Evolutionary conservation across 30 jellyfish, hydroid and myxozoan species (phyloP), one percentile per base, ranked within the genome.

Genomic region (Catostylus mosaicus): DNA sequence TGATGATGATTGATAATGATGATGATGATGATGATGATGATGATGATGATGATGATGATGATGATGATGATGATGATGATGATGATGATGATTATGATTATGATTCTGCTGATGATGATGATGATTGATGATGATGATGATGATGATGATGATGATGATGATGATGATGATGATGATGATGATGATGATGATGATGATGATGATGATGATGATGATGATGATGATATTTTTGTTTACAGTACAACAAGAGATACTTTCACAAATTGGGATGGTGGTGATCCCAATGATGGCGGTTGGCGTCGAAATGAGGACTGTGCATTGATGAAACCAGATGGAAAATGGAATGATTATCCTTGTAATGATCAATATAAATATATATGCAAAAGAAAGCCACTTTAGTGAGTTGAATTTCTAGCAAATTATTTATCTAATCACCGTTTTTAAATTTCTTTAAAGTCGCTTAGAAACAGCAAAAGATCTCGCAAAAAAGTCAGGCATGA

Each of bases 241-340:
- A 68, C 97, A 19, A 86, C 98, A 5, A 67, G 75, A 7, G 77
- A 88, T 7, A 50, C 96, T 12, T 93, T 86, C 70, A 72, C 78
- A 11, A 93, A 93, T 65, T 93, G 98, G 98, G 98, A 93, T 78
- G 93, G 90, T 27, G 98, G 97, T 24, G 98, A 93, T 38, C 98
- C 98, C 2, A 93, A 93, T 84, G 94, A 93, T 45, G 98, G 98
- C 24, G 98, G 98, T 11, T 78, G 89, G 76, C 82, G 89, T 16
- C 94, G 78, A 12, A 93, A 93, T 57, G 98, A 93, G 77, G 98
- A 93, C 65, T 93, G 98, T 60, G 97, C 98, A 1, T 82, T 93
- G 11, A 86, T 93, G 91, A 93, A 93, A 36, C 98, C 98, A 11
- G 97, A 93, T 80, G 98, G 98, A 23, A 93, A 93, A 60, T 93